A percentile compares a stretch with the other conserved stretches of the same genome.
Evolutionary conservation across 2,888 invertebrate genomes (phyloP).

Genomic region (Drosophila prolongata): DNA sequence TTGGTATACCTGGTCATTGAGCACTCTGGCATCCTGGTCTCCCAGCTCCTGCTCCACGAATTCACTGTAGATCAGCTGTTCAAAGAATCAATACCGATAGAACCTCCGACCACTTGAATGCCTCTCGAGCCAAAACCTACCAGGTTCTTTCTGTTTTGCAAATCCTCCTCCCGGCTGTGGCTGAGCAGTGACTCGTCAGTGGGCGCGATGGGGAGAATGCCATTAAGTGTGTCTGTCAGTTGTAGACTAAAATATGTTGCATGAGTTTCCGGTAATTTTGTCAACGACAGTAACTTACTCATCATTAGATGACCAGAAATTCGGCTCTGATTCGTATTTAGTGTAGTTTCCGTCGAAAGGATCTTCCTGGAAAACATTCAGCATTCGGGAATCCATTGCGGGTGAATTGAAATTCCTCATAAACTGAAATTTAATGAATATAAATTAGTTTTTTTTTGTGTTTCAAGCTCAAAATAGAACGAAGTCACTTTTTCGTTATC

Average conservation of each 20-base stretch:
- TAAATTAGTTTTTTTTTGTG: not conserved
- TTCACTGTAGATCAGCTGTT: constrained; percentile 79
- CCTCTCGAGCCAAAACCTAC: constrained; percentile 52
- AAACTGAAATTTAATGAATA: constrained; percentile 5
- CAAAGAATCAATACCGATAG: constrained; percentile 27
- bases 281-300: constrained; percentile 72
- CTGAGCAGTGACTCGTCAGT: constrained; percentile 72
- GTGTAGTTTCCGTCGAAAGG: constrained; percentile 82
- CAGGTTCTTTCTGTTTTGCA: constrained; percentile 73
- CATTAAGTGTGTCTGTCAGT: constrained; percentile 82
- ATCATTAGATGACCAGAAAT: constrained; percentile 82
- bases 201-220: constrained; percentile 82
- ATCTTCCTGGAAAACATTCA: constrained; percentile 83
- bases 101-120: constrained; percentile 3
- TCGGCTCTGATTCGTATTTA: constrained; percentile 78
- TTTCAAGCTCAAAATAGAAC: not conserved
- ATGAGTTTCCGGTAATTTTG: constrained; percentile 1
- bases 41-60: constrained; percentile 69
- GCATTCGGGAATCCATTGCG: constrained; percentile 83
- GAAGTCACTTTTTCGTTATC: not conserved
- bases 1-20: constrained; percentile 70
- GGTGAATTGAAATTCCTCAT: not conserved
- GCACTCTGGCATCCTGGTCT: constrained; percentile 61
- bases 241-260: constrained; percentile 70
- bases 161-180: constrained; percentile 60